phyloP scores from a whole-genome alignment of 2,888 invertebrate genomes.

The Ophion slaviceki region DNA sequence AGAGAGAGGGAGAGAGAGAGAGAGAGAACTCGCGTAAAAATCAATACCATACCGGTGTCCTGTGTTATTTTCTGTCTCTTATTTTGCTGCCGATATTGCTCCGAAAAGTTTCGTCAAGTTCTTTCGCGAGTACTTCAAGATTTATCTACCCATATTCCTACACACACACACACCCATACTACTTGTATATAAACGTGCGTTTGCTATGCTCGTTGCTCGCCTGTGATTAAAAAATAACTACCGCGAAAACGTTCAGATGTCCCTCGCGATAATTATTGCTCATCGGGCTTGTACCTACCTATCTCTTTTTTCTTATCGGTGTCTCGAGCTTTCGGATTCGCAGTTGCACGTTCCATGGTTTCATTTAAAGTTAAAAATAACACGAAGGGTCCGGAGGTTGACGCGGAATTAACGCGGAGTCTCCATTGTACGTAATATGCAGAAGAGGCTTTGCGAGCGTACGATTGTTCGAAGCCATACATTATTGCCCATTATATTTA shows the following conservation, averaged over 20 bases:
- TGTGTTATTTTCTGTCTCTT: conserved; percentile 61
- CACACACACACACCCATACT: background rate
- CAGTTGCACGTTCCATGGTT: background rate
- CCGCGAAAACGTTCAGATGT: background rate
- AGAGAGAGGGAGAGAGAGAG: conserved; percentile 53
- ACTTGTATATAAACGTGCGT: background rate
- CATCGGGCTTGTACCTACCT: background rate
- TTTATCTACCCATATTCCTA: background rate
- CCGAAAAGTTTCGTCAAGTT: conserved; percentile 48
- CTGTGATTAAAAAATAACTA: too few species aligned
- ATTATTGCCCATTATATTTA: background rate
- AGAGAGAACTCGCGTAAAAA: conserved; percentile 68
- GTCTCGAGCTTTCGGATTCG: background rate
- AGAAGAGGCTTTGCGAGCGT: background rate
- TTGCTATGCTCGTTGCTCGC: background rate
- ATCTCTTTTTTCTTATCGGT: background rate
- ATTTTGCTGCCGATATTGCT: conserved; percentile 44
- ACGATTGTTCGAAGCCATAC: conserved; percentile 25
- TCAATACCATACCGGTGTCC: conserved; percentile 69
- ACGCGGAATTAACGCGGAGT: too few species aligned
- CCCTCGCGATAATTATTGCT: background rate
- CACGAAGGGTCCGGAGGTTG: too few species aligned
- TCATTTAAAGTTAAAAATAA: too few species aligned
- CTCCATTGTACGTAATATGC: background rate
- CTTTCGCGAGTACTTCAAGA: conserved; percentile 24